Evolutionary conservation across 2,888 invertebrate genomes (phyloP).

Genomic region (Acrobasis consociella): DNA sequence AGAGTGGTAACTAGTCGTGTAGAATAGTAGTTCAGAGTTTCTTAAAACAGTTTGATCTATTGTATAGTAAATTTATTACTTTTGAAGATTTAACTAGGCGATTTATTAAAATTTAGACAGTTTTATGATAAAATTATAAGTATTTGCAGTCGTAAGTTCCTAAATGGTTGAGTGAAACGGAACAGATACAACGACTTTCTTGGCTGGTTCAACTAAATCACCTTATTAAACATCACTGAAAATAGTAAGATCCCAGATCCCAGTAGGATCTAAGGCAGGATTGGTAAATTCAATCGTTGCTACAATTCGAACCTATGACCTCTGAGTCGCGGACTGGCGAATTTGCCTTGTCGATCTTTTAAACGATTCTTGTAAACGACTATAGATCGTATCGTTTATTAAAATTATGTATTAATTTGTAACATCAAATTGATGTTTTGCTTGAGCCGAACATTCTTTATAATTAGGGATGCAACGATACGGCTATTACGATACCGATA

Average conservation of each 20-base stretch:
- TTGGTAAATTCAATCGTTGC: too few species aligned
- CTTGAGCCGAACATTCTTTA: too few species aligned
- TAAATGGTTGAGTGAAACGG: background rate
- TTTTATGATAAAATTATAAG: constrained; percentile 1
- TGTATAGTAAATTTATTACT: background rate
- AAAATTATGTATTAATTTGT: background rate
- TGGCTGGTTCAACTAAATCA: background rate
- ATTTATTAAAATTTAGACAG: background rate
- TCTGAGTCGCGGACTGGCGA: too few species aligned
- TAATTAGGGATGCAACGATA: too few species aligned
- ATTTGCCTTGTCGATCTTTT: too few species aligned
- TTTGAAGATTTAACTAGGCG: background rate
- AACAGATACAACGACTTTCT: background rate
- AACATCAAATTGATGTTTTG: background rate
- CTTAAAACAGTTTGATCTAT: background rate
- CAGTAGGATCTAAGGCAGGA: too few species aligned
- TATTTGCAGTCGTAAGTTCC: background rate
- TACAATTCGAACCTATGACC: too few species aligned
- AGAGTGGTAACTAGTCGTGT: constrained; percentile 18
- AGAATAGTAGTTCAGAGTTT: constrained; percentile 3
- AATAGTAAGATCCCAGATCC: too few species aligned
- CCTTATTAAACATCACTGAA: too few species aligned
- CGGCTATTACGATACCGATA: too few species aligned
- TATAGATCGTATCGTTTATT: background rate
- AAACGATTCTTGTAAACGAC: too few species aligned